A percentile compares a stretch with the other conserved stretches of the same genome.
phyloP scores from a whole-genome alignment of 2,888 invertebrate genomes.

The Pheosia gnoma region DNA sequence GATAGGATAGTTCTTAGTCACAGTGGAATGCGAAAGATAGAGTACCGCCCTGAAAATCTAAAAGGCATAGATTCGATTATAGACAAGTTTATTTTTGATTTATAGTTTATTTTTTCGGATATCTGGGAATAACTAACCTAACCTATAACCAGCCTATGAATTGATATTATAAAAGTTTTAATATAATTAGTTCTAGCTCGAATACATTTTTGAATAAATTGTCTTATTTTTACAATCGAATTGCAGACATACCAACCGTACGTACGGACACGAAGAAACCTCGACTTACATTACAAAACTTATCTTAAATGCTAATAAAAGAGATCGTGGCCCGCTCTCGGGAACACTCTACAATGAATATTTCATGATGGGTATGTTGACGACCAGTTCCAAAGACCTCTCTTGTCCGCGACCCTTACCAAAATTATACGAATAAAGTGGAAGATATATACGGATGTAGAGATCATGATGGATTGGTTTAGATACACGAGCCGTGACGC shows the following conservation, averaged over 20 bases:
- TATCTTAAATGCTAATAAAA: slow-evolving; percentile 76
- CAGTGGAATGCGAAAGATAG: too few species aligned
- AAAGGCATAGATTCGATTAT: too few species aligned
- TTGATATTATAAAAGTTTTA: too few species aligned
- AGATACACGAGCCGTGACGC: slow-evolving; percentile 52
- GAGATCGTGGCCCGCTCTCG: slow-evolving; percentile 54
- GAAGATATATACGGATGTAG: slow-evolving; percentile 29
- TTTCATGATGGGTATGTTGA: slow-evolving; percentile 65
- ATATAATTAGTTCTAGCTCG: too few species aligned
- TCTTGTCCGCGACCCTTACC: slow-evolving; percentile 27
- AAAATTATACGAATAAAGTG: slow-evolving; percentile 16
- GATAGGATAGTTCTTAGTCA: too few species aligned
- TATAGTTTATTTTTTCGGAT: too few species aligned
- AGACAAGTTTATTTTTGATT: too few species aligned
- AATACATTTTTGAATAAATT: too few species aligned
- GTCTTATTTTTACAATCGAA: neutral
- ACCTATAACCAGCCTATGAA: too few species aligned
- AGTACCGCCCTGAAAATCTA: too few species aligned
- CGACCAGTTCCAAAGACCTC: slow-evolving; percentile 49
- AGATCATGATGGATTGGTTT: slow-evolving; percentile 47
- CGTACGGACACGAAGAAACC: slow-evolving; percentile 52
- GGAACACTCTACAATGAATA: slow-evolving; percentile 65
- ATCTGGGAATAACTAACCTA: too few species aligned
- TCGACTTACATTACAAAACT: slow-evolving; percentile 67
- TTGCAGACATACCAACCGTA: slow-evolving; percentile 33